Conservation (phyloP, 2,113 vertebrate species). For the Podarcis cretensis region DNA sequence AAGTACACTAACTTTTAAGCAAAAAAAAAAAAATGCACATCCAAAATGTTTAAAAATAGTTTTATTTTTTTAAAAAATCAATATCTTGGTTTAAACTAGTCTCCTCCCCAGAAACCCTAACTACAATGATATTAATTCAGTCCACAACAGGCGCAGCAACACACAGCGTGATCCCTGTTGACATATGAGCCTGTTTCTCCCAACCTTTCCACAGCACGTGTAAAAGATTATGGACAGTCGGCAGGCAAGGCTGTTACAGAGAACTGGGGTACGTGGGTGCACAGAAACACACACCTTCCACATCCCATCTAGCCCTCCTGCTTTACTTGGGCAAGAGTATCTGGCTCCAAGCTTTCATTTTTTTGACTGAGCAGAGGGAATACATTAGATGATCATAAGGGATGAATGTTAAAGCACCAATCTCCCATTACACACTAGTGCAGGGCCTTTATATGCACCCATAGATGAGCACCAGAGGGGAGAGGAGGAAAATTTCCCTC, state of each 20-base stretch:
- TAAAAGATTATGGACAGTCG: background rate
- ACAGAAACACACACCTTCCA: too few species aligned
- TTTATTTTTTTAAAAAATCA: slow-evolving; percentile 12
- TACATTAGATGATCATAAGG: background rate
- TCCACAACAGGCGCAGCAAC: background rate
- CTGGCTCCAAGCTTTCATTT: background rate
- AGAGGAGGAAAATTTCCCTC: background rate
- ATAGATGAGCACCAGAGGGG: background rate
- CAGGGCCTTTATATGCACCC: background rate
- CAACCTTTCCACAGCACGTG: background rate
- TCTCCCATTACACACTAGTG: background rate
- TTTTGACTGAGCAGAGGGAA: background rate
- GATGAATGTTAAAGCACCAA: background rate
- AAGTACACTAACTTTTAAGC: background rate
- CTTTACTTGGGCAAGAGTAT: background rate
- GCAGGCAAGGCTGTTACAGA: background rate
- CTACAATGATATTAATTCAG: background rate
- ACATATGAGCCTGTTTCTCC: background rate
- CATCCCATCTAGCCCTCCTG: background rate
- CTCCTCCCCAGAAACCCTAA: background rate
- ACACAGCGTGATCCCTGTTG: background rate
- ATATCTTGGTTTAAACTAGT: background rate
- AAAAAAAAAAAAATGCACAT: background rate
- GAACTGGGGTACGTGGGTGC: background rate
- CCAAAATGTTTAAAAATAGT: slow-evolving; percentile 33